phyloP scores from a whole-genome alignment of 2,888 invertebrate species.

The Alviniconcha strummeri region DNA sequence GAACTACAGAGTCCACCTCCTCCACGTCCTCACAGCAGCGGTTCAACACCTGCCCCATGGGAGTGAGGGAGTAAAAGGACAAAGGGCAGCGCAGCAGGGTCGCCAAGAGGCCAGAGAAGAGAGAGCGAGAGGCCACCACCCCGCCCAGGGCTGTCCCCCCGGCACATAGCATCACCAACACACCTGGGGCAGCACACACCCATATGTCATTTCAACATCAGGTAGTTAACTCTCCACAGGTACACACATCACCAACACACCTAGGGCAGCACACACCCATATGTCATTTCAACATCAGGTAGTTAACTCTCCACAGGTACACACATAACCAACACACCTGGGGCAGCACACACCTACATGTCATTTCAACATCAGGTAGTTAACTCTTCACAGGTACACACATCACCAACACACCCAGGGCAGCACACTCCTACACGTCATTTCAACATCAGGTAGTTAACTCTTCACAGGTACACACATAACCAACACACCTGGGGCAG shows the following conservation, averaged over 20 bases:
- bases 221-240: slow-evolving; percentile 41
- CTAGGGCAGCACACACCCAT: slow-evolving; percentile 40
- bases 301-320: slow-evolving; percentile 46
- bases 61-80: slow-evolving; percentile 68
- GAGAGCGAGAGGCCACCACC: slow-evolving; percentile 68
- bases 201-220: neutral
- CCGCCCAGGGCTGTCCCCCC: slow-evolving; percentile 71
- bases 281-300: neutral
- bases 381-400: slow-evolving; percentile 48
- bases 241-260: slow-evolving; percentile 55
- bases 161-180: slow-evolving; percentile 55
- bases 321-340: slow-evolving; percentile 58
- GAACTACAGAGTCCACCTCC: slow-evolving; percentile 64
- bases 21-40: slow-evolving; percentile 65
- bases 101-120: slow-evolving; percentile 68
- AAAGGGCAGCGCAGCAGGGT: slow-evolving; percentile 65
- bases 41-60: slow-evolving; percentile 74
- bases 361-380: neutral
- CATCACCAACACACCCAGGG: slow-evolving; percentile 57
- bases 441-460: neutral
- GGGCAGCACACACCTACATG: neutral
- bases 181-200: slow-evolving; percentile 45
- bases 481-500: too few relatives aligned
- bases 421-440: neutral
- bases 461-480: too few relatives aligned